Evolutionary conservation across 1,140 invertebrate species (phyloP), one percentile per base, ranked within the genome.

Genomic region (Aleiodes sp.): DNA sequence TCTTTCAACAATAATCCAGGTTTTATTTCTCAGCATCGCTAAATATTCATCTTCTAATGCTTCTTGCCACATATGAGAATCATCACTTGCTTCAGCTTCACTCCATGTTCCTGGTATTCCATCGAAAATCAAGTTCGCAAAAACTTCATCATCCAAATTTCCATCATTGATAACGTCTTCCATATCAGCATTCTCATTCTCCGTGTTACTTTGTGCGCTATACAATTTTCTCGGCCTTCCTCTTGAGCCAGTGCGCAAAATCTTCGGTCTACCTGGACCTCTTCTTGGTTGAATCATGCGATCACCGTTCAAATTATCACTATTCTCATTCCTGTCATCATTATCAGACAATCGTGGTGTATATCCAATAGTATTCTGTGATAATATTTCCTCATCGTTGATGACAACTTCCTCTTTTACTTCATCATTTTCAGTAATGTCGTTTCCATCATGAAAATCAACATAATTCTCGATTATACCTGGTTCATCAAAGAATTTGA

Each of bases 41-140:
- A 59, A 7, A 3, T 26, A 28, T 31, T 67, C 65, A 16, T 67
- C 65, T 14, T 60, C 12, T n/a, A 67, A 59, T 14, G 65, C 65
- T 2, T 35, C 12, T 37, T 41, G 14, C 56, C 65, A 67, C 2
- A 8, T 35, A 9, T 0, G 2, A 33, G 31, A n/a, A 21, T 61
- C 59, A 10, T 35, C 12, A 19, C 28, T n/a, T 16, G n/a, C 29
- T 16, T 26, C 1, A 10, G 24, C 65, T 28, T 41, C 4, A 1
- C 33, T 29, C 0, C 16, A 26, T 4, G 14, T 39, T 41, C 12
- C 14, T 19, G 52, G 33, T 28, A n/a, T n/a, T n/a, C 43, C 61
- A 21, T 61, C 57, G n/a, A n/a, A n/a, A n/a, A n/a, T n/a, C n/a
- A n/a, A n/a, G n/a, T n/a, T n/a, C n/a, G n/a, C n/a, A 14, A 41